Evolutionary conservation across 2,113 vertebrate genomes (phyloP), one percentile per base, ranked within the genome.

Genomic region (Furnarius figulus): DNA sequence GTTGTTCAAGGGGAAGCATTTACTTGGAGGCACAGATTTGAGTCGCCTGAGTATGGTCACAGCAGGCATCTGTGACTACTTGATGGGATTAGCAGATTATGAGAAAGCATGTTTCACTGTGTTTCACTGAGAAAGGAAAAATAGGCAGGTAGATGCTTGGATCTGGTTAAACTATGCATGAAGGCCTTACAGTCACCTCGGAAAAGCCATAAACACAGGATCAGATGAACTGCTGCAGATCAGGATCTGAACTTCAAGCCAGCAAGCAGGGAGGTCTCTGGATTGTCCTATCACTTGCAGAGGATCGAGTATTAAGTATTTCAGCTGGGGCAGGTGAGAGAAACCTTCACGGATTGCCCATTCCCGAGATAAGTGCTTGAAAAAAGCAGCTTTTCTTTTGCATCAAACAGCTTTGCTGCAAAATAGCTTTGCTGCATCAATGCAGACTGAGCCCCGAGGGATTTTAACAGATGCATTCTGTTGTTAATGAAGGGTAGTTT

Each of bases 41-140:
- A 86, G 78, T 87, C 5, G 2, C 12, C 65, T 17, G 21, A 67
- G 67, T 85, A 49, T 47, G 19, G 56, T 90, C 87, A 66, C 80
- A 96, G 90, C 86, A 90, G 93, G 92, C 72, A 92, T 90, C 88
- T 95, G 68, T 95, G 95, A 80, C 95, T 91, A 75, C 61, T 93
- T 88, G 90, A 96, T 90, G 92, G 87, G 88, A 96, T 90, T 97
- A 96, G 49, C 83, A 94, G 92, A 89, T 94, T 97, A 94, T 70
- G 62, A 85, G 82, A 92, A 94, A 94, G 67, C 42, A 2, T 89
- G 79, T 88, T 93, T 96, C 72, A 46, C 82, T 40, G 47, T 78
- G 76, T 61, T 18, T 96, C 76, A n/a, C 66, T 37, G 58, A 75
- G 66, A 95, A 96, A 90, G 31, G 40, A 33, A 87, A 82, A 85